Base-by-base conservation (phyloP, 2,888 invertebrate genomes). In the Formica aserva region DNA sequence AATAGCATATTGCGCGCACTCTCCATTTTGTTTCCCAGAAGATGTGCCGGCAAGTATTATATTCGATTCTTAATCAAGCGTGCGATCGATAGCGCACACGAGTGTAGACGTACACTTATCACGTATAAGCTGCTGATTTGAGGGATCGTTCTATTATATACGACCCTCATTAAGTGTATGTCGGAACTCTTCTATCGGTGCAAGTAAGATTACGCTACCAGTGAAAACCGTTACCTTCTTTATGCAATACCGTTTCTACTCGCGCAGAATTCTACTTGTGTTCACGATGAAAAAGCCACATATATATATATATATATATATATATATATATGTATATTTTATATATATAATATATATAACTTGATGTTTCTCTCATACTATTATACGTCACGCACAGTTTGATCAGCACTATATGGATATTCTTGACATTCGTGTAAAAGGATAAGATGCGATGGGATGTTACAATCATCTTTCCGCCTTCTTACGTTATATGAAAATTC, bases 171-270 rank as follows among this genome's bases (percentile, higher is more conserved):
- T 78, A 78, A 78, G 35, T 18, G 57, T 45, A 32, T 41, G 71
- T 60, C 45, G 78, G 35, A 78, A 48, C 60, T 52, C 52, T 60
- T 78, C 72, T 62, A 72, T 78, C 72, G 72, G 72, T 60, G 78
- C 78, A 72, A 60, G 45, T 60, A 78, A 60, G 60, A 78, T 78
- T 78, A 72, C 78, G 78, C 72, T 78, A 78, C 78, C 29, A 48
- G 38, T 48, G 72, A 45, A 72, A 78, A 78, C 78, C 78, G 78
- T 78, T 78, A 78, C 71, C 78, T 78, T 60, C 71, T 78, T 78
- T 78, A 78, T 60, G 78, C 72, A 78, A 71, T 71, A 78, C 60
- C 78, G 78, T 78, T 78, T 71, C 78, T 45, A 45, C 48, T 71
- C 41, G 45, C 32, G 71, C 41, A 35, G 41, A 45, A 60, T 35